Evolutionary conservation across 2,888 invertebrate species (phyloP), one percentile per base, ranked within the genome.

Genomic region (Drosophila fulvimacula): DNA sequence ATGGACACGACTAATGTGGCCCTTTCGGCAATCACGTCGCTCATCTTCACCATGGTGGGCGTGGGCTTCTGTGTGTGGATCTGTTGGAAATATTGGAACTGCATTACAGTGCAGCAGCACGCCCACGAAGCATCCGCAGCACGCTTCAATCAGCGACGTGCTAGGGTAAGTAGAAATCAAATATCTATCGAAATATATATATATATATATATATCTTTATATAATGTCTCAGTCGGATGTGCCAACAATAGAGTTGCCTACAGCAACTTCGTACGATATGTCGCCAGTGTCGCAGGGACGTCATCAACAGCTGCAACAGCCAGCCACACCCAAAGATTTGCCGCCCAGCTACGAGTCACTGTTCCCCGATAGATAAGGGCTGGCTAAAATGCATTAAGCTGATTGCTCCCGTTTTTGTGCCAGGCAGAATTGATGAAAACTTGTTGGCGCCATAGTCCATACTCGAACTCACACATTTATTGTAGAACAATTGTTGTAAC

Each of bases 21-120:
- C 9, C 69, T 92, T 21, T 92, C 91, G 67, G 92, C 92, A 2
- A 88, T 92, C 10, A 92, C 92, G 6, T 92, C 92, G 5, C 77
- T 92, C 17, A 91, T 92, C 10, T 92, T 92, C 41, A 92, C 92
- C 24, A 92, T 92, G 92, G 69, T 91, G 17, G 92, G 91, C 10
- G 92, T 92, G 17, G 91, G 91, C 0, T 90, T 91, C 36, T 92
- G 92, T 58, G 81, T 92, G 13, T 92, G 92, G 91, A 81, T 92
- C 34, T 92, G 92, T 63, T 92, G 92, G 92, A 92, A 92, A 63
- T 92, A 92, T 65, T 92, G 91, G 92, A 91, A 91, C 70, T 92
- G 92, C 57, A 91, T 92, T 10, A 91, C 92, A 7, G 87, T 91
- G 24, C 92, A 92, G 53, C 91, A 91, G 64, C 91, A 88, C 44